Evolutionary conservation across 2,797 vertebrate species (phyloP).

Genomic region (Ptychobarbus kaznakovi): DNA sequence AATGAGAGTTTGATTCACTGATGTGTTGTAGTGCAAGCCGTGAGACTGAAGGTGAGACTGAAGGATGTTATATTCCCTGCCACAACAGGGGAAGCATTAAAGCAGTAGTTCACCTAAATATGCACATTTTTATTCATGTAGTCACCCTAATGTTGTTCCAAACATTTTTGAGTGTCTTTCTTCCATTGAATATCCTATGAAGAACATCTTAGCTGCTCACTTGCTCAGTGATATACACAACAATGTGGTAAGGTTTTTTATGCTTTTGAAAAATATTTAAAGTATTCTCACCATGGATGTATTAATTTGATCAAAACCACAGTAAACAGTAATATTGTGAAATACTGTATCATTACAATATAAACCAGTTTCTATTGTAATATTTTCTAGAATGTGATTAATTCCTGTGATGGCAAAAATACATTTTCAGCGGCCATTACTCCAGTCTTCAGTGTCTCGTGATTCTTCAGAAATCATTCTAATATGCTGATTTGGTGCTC

Average conservation of each 20-base stretch:
- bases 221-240: neutral
- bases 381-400: neutral
- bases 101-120: slow-evolving; percentile 23
- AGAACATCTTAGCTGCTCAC: neutral
- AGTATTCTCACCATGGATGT: neutral
- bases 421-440: neutral
- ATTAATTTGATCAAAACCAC: neutral
- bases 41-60: slow-evolving; percentile 22
- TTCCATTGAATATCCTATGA: neutral
- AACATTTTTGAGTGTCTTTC: neutral
- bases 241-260: neutral
- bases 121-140: neutral
- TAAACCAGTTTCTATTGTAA: neutral
- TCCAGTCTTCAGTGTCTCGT: neutral
- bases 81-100: slow-evolving; percentile 28
- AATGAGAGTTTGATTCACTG: slow-evolving; percentile 51
- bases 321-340: neutral
- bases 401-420: neutral
- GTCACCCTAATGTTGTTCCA: neutral
- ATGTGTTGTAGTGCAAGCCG: slow-evolving; percentile 30
- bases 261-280: no score
- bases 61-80: slow-evolving; percentile 17
- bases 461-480: neutral
- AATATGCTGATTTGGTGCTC: neutral
- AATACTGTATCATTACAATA: neutral